phyloP scores from a whole-genome alignment of 2,797 vertebrate genomes.

The Spondyliosoma cantharus region DNA sequence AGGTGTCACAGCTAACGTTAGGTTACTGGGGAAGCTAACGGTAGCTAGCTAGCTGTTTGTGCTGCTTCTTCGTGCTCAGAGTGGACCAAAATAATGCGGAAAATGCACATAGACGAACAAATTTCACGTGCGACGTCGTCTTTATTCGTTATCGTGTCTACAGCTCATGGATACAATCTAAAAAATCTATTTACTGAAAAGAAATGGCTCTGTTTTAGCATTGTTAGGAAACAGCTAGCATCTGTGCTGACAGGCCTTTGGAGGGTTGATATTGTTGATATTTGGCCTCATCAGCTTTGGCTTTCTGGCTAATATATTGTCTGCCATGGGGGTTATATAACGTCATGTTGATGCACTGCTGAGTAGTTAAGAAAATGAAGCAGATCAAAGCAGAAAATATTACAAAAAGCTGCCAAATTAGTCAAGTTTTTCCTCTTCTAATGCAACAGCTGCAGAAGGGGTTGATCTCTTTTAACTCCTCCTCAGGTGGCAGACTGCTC shows the following conservation, averaged over 20 bases:
- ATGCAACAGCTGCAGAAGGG: not conserved
- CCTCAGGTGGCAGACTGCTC: not conserved
- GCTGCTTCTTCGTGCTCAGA: not conserved
- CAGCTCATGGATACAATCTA: not conserved
- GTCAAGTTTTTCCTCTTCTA: not conserved
- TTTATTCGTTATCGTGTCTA: not conserved
- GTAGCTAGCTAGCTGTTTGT: conserved; percentile 59
- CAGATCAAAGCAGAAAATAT: not conserved
- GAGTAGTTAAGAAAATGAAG: not conserved
- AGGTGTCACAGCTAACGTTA: conserved; percentile 71
- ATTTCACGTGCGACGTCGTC: fast-evolving
- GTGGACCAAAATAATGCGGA: not conserved
- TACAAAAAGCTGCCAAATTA: not conserved
- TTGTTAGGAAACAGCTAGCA: conserved; percentile 14
- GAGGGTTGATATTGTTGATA: not conserved
- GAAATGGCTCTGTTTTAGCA: conserved; percentile 22
- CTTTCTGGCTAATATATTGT: not conserved
- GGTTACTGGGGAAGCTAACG: conserved; percentile 38
- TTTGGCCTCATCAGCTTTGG: not conserved
- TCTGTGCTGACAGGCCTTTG: conserved; percentile 54
- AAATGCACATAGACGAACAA: fast-evolving
- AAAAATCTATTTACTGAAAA: not conserved
- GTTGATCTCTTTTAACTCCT: not conserved
- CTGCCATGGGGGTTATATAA: fast-evolving
- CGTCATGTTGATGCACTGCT: too few relatives aligned